These are phyloP conservation scores for Heteromormyrus szaboi DNA, from an alignment of 2,797 vertebrate genomes.

Conservation along the genomic window DNA sequence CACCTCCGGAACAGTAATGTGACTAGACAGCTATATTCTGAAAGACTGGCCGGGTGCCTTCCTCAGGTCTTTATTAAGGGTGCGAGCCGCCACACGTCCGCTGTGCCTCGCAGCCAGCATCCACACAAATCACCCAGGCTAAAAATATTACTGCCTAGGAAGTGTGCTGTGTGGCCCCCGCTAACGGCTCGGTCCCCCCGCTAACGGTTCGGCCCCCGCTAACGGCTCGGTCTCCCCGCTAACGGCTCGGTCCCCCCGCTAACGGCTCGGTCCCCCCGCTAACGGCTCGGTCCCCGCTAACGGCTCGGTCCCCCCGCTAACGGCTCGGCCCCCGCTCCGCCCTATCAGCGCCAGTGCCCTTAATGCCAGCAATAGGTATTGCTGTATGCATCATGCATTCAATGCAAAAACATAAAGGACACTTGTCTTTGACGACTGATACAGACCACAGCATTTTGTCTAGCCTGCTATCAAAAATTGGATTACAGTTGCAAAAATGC, in stretches of 20 bases:
- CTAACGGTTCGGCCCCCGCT: neutral
- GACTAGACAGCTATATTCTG: neutral
- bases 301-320: neutral
- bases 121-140: neutral
- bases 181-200: neutral
- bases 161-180: neutral
- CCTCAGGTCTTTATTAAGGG: neutral
- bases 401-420: neutral
- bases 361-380: neutral
- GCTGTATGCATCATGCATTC: neutral
- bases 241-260: neutral
- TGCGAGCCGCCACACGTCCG: neutral
- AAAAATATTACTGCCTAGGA: neutral
- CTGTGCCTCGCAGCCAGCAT: neutral
- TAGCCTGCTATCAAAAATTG: neutral
- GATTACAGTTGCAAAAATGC: neutral
- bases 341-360: neutral
- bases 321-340: neutral
- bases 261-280: neutral
- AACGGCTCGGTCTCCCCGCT: neutral
- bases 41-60: neutral
- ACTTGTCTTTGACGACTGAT: neutral
- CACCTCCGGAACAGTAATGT: neutral
- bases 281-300: neutral
- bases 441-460: neutral